Percentiles rank a stretch among this genome's conserved stretches.
These are phyloP conservation scores for Geotrypetes seraphini DNA, from an alignment of 2,797 vertebrate species.

Conservation along the genomic window DNA sequence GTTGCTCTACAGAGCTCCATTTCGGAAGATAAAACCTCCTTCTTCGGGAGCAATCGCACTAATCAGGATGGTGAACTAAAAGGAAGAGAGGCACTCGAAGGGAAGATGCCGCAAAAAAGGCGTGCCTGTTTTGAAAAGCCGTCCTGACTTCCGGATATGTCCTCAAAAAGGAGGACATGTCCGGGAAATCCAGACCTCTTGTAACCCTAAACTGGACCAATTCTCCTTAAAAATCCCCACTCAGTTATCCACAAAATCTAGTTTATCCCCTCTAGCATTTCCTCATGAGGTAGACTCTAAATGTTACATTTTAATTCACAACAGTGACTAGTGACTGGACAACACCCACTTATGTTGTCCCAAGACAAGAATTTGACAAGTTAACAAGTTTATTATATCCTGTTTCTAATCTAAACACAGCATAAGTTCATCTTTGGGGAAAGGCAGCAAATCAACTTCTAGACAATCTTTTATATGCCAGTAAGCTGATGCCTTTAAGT, in stretches of 20 bases:
- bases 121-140: no score
- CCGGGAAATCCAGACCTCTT: no score
- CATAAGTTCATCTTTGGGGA: neutral
- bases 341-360: conserved; percentile 13
- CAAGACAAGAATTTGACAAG: conserved; percentile 16
- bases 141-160: no score
- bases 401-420: conserved; percentile 21
- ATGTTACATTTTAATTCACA: neutral
- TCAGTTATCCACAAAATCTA: neutral
- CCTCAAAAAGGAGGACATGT: no score
- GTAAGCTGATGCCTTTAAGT: neutral
- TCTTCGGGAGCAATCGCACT: no score
- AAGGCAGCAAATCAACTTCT: conserved; percentile 10
- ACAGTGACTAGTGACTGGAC: conserved; percentile 12
- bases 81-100: no score
- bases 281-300: conserved; percentile 12
- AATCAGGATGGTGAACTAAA: no score
- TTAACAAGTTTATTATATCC: conserved; percentile 26
- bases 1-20: no score
- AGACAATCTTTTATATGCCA: neutral
- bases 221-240: neutral
- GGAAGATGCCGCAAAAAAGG: no score
- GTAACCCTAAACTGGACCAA: no score
- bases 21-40: no score
- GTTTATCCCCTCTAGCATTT: neutral